Evolutionary conservation across 2,888 invertebrate species (phyloP).

Genomic region (Chaitophorus viminalis): DNA sequence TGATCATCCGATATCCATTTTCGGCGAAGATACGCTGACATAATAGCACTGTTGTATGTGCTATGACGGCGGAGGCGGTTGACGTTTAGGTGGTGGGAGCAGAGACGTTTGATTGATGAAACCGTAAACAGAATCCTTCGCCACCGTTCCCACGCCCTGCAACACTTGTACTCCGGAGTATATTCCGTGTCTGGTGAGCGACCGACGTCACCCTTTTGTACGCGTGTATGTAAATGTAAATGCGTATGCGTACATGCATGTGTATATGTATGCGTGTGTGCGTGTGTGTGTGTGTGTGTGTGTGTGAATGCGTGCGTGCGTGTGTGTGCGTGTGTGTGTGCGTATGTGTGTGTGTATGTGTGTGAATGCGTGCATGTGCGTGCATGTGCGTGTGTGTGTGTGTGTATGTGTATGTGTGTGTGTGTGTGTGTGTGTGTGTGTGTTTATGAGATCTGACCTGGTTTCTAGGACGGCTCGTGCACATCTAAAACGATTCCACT

Average conservation of each 20-base stretch:
- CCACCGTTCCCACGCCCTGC: background rate
- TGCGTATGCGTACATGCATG: background rate
- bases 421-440: too few species aligned
- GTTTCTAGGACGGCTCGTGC: background rate
- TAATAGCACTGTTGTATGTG: constrained; percentile 28
- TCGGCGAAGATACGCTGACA: constrained; percentile 32
- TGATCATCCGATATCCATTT: constrained; percentile 59
- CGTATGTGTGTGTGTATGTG: background rate
- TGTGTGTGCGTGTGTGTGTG: background rate
- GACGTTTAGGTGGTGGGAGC: background rate
- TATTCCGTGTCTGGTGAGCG: background rate
- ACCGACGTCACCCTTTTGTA: background rate
- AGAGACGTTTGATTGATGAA: constrained; percentile 57
- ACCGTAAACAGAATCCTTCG: constrained; percentile 40
- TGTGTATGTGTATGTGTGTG: too few species aligned
- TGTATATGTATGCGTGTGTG: background rate
- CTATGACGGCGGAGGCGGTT: background rate
- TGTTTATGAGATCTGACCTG: background rate
- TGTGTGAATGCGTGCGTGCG: background rate
- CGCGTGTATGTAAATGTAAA: background rate
- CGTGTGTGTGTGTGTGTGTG: background rate
- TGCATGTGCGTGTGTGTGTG: too few species aligned
- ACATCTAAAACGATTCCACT: background rate
- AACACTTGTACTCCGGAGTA: background rate
- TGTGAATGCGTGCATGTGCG: too few species aligned